phyloP scores from a whole-genome alignment of 2,113 vertebrate genomes.

The Alethe castanea region DNA sequence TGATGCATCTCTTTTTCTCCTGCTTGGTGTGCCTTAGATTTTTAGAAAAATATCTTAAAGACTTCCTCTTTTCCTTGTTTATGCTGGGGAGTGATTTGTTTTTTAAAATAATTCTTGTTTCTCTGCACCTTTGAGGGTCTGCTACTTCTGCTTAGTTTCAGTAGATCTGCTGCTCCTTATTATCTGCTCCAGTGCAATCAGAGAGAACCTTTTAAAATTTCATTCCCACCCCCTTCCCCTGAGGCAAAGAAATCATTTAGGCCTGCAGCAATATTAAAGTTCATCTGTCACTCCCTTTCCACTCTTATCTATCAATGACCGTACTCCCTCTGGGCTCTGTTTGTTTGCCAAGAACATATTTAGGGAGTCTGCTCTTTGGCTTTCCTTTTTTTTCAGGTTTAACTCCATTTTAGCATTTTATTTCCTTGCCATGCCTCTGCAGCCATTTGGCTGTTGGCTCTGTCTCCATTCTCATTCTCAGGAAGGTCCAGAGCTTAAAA shows the following conservation, averaged over 20 bases:
- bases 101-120: background rate
- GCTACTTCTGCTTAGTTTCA: conserved; percentile 29
- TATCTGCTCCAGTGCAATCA: conserved; percentile 58
- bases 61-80: background rate
- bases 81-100: background rate
- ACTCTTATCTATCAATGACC: conserved; percentile 61
- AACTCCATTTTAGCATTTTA: background rate
- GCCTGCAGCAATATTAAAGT: conserved; percentile 68
- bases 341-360: conserved; percentile 58
- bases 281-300: conserved; percentile 64
- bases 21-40: background rate
- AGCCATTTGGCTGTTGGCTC: background rate
- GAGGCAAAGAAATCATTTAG: conserved; percentile 65
- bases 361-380: conserved; percentile 58
- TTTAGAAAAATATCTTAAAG: background rate
- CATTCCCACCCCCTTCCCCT: conserved; percentile 38
- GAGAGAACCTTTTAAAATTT: conserved; percentile 55
- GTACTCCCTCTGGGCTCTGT: conserved; percentile 35
- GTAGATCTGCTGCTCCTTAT: conserved; percentile 44
- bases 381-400: conserved; percentile 6
- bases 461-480: background rate
- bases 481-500: background rate
- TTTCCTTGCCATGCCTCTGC: background rate
- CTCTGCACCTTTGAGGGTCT: background rate
- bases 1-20: background rate